Evolutionary conservation across 2,113 vertebrate species (phyloP), one percentile per base, ranked within the genome.

Genomic region (Dipodomys merriami): DNA sequence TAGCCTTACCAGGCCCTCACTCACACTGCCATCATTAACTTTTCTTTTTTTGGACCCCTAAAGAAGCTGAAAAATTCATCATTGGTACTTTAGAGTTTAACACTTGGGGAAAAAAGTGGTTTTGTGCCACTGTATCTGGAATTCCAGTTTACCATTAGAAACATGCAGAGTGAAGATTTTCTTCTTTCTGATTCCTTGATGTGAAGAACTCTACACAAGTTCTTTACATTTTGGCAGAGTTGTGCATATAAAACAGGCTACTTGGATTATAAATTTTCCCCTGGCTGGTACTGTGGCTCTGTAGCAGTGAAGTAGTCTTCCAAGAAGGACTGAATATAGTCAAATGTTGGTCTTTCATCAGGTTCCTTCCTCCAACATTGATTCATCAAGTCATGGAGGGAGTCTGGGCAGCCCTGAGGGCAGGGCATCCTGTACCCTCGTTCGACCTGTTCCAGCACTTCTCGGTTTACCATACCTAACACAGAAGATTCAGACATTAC

Each of bases 231-330:
- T 97, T 98, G 98, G 98, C 97, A 98, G 97, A 97, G 96, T 88
- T 98, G 97, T 97, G 97, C 97, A 97, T 95, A 93, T 94, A 95
- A 97, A 87, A 96, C 30, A 96, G 97, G 96, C 76, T 92, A 86
- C 46, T 86, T 96, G 96, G 96, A 97, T 98, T 99, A 99, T 98
- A 99, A 98, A 98, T 99, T 99, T 97, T 99, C 99, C 97, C 99
- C 99, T 83, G 99, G 99, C 96, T 99, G 99, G 97, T 99, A 99
- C 97, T 99, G 99, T 95, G 99, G 99, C 98, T 99, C 99, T 94
- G 99, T 99, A 97, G 99, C 98, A 96, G 99, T 99, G 97, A 99
- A 99, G 93, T 99, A 99, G 98, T 99, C 99, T 98, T 99, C 99
- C 97, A 99, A 97, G 98, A 99, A 99, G 95, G 99, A 99, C 98